These are phyloP conservation scores for Caloenas nicobarica DNA, from an alignment of 2,113 vertebrate species.

Conservation along the genomic window DNA sequence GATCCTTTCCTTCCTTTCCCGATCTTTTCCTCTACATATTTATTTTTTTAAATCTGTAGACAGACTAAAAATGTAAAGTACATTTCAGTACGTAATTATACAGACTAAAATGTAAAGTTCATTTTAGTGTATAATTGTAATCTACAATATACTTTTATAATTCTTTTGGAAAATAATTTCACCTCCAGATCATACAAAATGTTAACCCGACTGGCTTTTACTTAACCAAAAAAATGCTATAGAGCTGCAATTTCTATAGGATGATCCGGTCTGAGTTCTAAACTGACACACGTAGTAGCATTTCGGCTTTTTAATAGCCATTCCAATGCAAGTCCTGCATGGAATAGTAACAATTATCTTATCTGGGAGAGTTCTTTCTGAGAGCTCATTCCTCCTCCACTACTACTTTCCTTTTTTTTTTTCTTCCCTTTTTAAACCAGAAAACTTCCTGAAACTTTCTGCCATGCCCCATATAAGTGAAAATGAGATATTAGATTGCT, in stretches of 20 bases:
- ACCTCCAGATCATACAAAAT: neutral
- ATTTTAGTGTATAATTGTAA: neutral
- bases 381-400: neutral
- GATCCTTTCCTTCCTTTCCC: conserved; percentile 47
- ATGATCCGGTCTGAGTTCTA: neutral
- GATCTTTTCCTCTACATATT: neutral
- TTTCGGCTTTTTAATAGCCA: neutral
- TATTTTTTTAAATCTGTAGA: conserved; percentile 10
- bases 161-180: neutral
- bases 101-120: neutral
- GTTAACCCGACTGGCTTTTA: neutral
- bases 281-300: neutral
- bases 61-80: neutral
- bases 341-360: neutral
- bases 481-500: neutral
- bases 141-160: neutral
- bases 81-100: neutral
- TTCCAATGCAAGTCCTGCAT: neutral
- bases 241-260: neutral
- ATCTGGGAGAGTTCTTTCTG: neutral
- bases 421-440: neutral
- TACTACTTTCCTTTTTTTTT: neutral
- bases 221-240: neutral
- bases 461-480: rapidly evolving
- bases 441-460: neutral